A percentile compares a stretch with the other conserved stretches of the same genome.
phyloP scores from a whole-genome alignment of 2,797 vertebrate genomes.

The Acipenser transmontanus region DNA sequence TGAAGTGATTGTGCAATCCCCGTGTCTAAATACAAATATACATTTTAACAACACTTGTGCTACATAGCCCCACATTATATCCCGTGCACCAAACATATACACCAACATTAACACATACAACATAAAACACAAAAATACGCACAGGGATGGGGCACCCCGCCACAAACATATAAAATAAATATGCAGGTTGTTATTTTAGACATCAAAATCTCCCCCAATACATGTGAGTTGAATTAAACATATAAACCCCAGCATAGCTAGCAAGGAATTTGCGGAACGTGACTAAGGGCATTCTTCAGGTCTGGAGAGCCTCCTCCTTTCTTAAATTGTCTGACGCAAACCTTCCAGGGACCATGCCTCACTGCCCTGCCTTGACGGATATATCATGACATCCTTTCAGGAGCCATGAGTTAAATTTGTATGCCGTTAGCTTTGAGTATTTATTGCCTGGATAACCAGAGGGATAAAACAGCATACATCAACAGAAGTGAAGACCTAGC shows the following conservation, averaged over 20 bases:
- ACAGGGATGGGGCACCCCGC: no score
- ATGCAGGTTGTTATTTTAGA: not conserved
- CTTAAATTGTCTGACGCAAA: not conserved
- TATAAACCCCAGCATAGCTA: no score
- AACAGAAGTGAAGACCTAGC: no score
- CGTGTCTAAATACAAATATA: no score
- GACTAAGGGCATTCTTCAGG: not conserved
- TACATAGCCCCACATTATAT: no score
- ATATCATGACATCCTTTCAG: not conserved
- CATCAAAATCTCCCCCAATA: not conserved
- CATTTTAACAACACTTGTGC: no score
- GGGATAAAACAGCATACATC: not conserved
- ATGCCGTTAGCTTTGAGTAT: not conserved
- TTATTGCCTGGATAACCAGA: not conserved
- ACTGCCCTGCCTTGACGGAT: not conserved
- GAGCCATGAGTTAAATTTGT: not conserved
- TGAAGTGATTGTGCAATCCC: no score
- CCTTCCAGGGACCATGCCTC: not conserved
- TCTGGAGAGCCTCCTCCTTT: constrained; percentile 1
- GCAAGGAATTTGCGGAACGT: no score
- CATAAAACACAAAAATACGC: not conserved
- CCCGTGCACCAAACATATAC: no score
- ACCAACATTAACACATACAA: not conserved
- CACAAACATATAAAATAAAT: not conserved
- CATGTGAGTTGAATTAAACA: no score